phyloP scores from a whole-genome alignment of 2,113 vertebrate genomes.

The Nannobrachium achirus region DNA sequence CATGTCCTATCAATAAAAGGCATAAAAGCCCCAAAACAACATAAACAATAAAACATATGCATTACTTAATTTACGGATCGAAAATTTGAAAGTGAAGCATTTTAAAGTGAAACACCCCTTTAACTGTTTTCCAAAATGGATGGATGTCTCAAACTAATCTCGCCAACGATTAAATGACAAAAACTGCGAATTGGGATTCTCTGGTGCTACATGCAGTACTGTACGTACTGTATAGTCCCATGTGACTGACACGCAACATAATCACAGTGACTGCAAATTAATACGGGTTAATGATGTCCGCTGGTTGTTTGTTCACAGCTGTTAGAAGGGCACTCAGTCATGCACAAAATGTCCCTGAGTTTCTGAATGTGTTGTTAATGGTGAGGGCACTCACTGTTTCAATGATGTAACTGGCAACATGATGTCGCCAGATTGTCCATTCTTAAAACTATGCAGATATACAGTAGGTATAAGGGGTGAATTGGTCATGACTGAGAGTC shows the following conservation, averaged over 20 bases:
- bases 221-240: conserved; percentile 9
- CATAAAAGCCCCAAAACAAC: too few relatives aligned
- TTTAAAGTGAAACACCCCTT: too few relatives aligned
- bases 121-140: too few relatives aligned
- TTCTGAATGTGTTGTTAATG: background rate
- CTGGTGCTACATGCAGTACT: background rate
- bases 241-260: conserved; percentile 34
- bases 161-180: conserved; percentile 31
- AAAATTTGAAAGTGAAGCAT: too few relatives aligned
- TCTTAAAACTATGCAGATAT: too few relatives aligned
- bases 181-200: conserved; percentile 7
- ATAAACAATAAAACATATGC: too few relatives aligned
- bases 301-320: conserved; percentile 28
- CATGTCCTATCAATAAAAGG: too few relatives aligned
- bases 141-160: conserved; percentile 5
- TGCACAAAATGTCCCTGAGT: background rate
- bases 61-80: too few relatives aligned
- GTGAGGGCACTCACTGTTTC: too few relatives aligned
- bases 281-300: conserved; percentile 16
- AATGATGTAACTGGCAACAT: background rate
- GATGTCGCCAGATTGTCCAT: too few relatives aligned
- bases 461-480: too few relatives aligned
- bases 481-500: too few relatives aligned
- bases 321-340: conserved; percentile 16
- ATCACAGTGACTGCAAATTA: conserved; percentile 36